Base-by-base conservation (phyloP, 2,113 vertebrate genomes). In the Lichenostomus cassidix region DNA sequence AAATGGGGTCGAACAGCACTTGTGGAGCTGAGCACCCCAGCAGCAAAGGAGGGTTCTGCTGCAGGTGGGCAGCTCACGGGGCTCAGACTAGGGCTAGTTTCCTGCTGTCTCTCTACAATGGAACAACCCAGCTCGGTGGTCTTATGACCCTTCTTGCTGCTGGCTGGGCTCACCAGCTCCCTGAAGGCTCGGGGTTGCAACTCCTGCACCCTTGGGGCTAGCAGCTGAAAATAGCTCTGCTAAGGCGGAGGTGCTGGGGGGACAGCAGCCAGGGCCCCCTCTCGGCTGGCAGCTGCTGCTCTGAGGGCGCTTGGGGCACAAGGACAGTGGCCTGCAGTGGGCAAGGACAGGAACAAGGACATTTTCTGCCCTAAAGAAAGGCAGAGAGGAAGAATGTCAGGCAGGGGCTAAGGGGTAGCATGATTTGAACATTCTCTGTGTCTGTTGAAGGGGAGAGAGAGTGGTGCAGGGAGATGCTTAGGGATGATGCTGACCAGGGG, bases 21-120 rank as follows among this genome's bases (percentile, higher is more conserved):
- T 39, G 18, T 1, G 1, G 65, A 59, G 27, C 39, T 0, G 0
- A 87, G 50, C 0, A 0, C 31, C n/a, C 17, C 0, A 0, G n/a
- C 62, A 11, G 13, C 4, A 4, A 15, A 2, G 27, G 25, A 44
- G 41, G 29, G 29, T 7, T 74, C 67, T 73, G 67, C 58, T 79
- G 50, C 0, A 10, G 71, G 44, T 39, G 64, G 83, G 55, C 55
- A 77, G 42, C 31, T 14, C 2, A 2, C 11, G 37, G 55, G 41
- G 20, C 11, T 83, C 35, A 12, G 33, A 18, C 6, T 39, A 31
- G 28, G 11, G 21, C 37, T 41, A 17, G 5, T 15, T 58, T 59
- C 47, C 83, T 64, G 67, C 35, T 1, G 0, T 14, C 24, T 70
- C 52, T 62, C 41, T 2, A 3, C 2, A 8, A 31, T 41, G 44